A percentile compares a stretch with the other conserved stretches of the same genome.
These are phyloP conservation scores for Bufo bufo DNA, from an alignment of 2,113 vertebrate genomes.

Conservation along the genomic window DNA sequence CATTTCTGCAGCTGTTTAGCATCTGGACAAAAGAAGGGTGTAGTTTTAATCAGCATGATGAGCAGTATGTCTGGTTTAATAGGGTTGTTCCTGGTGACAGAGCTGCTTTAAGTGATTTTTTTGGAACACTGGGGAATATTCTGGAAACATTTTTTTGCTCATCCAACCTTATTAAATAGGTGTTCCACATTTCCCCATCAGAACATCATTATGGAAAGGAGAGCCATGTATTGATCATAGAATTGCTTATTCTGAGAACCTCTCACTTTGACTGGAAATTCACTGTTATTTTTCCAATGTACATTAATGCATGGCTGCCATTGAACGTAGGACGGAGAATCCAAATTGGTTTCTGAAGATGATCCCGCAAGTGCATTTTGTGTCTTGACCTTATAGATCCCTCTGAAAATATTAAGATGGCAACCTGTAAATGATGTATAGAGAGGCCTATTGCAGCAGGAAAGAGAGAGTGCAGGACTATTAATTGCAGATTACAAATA, in stretches of 20 bases:
- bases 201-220: conserved; percentile 20
- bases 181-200: conserved; percentile 34
- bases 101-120: background rate
- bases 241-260: conserved; percentile 38
- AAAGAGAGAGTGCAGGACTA: background rate
- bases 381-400: conserved; percentile 43
- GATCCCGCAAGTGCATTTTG: conserved; percentile 23
- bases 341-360: conserved; percentile 5
- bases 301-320: conserved; percentile 29
- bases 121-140: background rate
- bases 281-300: conserved; percentile 32
- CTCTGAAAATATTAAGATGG: conserved; percentile 5
- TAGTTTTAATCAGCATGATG: no score
- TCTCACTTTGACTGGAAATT: conserved; percentile 49
- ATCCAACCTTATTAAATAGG: background rate
- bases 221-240: conserved; percentile 39
- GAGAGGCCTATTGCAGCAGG: background rate
- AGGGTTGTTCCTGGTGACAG: no score
- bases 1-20: no score
- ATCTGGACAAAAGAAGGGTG: no score
- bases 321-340: background rate
- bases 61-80: no score
- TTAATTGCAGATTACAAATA: background rate
- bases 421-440: conserved; percentile 28
- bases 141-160: background rate